Base-by-base conservation (phyloP, 1,140 invertebrate species). In the Rhyacophila brunnea region DNA sequence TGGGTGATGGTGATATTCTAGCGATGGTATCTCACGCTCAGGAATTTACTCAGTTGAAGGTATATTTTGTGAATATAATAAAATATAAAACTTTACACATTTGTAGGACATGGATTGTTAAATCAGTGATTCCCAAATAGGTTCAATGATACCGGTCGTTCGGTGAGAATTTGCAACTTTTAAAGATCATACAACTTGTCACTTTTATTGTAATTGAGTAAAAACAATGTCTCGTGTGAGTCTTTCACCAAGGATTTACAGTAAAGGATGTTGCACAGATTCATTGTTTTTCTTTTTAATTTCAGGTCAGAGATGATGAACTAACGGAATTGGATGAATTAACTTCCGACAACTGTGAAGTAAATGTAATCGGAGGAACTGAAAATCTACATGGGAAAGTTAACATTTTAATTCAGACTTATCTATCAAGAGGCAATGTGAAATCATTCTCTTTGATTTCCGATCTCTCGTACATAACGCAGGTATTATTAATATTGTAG, bases 41-140 rank as follows among this genome's bases (percentile, higher is more conserved):
- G 62, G 97, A 99, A 78, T 99, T 99, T 78, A 84, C 95, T 66
- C 96, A 99, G 70, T 82, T 99, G 0, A 98, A 99, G 79, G 92
- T 93, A 35, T 36, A 17, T 15, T 28, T 52, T 42, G n/a, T n/a
- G n/a, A 28, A 3, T 28, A 5, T 9, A 28, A 28, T 28, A 28
- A 28, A 28, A 28, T 9, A 28, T n/a, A n/a, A n/a, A n/a, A n/a
- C n/a, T n/a, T n/a, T n/a, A n/a, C n/a, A n/a, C n/a, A n/a, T n/a
- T n/a, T n/a, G n/a, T n/a, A n/a, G n/a, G n/a, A n/a, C n/a, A n/a
- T n/a, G n/a, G n/a, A n/a, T n/a, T n/a, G n/a, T n/a, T n/a, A n/a
- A n/a, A n/a, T n/a, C n/a, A n/a, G n/a, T n/a, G n/a, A n/a, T n/a
- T n/a, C n/a, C n/a, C n/a, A n/a, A n/a, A n/a, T n/a, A n/a, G n/a